phyloP scores from a whole-genome alignment of 2,113 vertebrate genomes.

The Lanius collurio region DNA sequence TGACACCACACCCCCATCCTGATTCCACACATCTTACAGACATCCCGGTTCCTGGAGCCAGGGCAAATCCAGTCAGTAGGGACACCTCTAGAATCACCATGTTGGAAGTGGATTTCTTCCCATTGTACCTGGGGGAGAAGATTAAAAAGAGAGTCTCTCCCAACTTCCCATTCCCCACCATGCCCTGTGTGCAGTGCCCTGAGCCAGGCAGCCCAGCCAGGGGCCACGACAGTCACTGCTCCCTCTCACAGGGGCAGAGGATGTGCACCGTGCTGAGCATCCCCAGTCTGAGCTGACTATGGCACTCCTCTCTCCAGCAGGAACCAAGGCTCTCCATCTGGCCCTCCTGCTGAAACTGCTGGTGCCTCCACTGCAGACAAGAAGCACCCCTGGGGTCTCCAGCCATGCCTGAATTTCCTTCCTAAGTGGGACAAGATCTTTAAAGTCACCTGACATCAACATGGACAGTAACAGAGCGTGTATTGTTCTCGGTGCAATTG shows the following conservation, averaged over 20 bases:
- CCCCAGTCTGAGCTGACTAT: neutral
- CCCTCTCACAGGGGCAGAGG: neutral
- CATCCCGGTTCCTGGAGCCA: neutral
- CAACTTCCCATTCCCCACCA: neutral
- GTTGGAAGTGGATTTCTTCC: constrained; percentile 50
- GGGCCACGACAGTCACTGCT: neutral
- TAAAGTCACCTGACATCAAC: constrained; percentile 49
- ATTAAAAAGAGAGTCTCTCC: neutral
- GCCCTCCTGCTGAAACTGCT: neutral
- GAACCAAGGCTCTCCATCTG: neutral
- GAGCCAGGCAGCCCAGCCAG: neutral
- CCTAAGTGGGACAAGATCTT: neutral
- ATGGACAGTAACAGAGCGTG: neutral
- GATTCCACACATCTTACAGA: constrained; percentile 40
- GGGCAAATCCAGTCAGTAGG: constrained; percentile 60
- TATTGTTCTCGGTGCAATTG: neutral
- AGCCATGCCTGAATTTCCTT: neutral
- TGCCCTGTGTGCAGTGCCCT: neutral
- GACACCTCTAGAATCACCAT: constrained; percentile 71
- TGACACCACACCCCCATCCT: neutral
- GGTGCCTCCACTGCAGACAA: neutral
- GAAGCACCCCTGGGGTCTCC: neutral
- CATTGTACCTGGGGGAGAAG: constrained; percentile 54
- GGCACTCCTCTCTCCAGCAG: neutral
- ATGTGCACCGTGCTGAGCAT: neutral